Evolutionary conservation across 1,140 invertebrate genomes (phyloP).

Genomic region (Mesaphorura yosii): DNA sequence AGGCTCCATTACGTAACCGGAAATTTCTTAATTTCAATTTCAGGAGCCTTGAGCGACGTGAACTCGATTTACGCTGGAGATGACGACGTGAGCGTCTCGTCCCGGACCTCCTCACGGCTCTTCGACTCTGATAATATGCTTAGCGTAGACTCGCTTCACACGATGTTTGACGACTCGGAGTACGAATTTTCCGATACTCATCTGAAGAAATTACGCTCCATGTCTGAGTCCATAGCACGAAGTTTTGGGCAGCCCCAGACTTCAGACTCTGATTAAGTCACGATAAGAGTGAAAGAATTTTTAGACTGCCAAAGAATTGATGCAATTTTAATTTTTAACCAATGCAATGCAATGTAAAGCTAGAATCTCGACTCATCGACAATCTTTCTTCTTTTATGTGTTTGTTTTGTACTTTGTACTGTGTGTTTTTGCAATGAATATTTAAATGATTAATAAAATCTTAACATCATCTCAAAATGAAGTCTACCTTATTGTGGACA

Average conservation of each 20-base stretch:
- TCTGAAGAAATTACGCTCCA: constrained; percentile 58
- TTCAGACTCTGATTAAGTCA: constrained; percentile 24
- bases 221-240: constrained; percentile 59
- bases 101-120: constrained; percentile 60
- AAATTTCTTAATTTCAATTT: constrained; percentile 1
- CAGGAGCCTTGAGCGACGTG: constrained; percentile 64
- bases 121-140: constrained; percentile 62
- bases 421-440: no score
- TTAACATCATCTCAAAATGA: no score
- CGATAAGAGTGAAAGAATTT: no score
- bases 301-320: not conserved
- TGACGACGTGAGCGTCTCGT: constrained; percentile 60
- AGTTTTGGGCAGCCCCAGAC: constrained; percentile 27
- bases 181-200: constrained; percentile 60
- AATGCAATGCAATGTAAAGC: no score
- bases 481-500: no score
- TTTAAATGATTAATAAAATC: no score
- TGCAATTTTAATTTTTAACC: no score
- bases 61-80: constrained; percentile 70
- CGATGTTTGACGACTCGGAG: constrained; percentile 66
- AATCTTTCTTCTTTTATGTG: no score
- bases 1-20: no score
- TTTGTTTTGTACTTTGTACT: no score
- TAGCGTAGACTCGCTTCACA: constrained; percentile 62
- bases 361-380: not conserved